Evolutionary conservation across 2,113 vertebrate species (phyloP), one percentile per base, ranked within the genome.

Genomic region (zebrafish (Danio rerio)): DNA sequence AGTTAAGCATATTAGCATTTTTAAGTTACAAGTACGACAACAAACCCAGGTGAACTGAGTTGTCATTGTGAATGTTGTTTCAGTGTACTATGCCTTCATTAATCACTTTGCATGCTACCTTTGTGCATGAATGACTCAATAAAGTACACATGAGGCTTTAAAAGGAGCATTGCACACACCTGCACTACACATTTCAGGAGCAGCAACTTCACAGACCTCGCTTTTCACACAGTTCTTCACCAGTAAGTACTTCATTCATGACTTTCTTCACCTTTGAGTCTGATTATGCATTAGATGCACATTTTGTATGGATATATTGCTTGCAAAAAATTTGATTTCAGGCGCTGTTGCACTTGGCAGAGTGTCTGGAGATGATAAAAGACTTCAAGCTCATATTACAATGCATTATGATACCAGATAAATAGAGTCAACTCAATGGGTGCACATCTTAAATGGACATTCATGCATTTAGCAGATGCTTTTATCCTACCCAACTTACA

Each of bases 81-180:
- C 3, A 31, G 31, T 31, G 31, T 31, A 31, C 3, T 31, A 31
- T 31, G 31, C 31, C 31, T 31, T 31, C 31, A 31, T 31, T 2
- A 31, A 31, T 31, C 18, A n/a, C 55, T n/a, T 18, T 50, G 68
- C 9, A 10, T 52, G 56, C 65, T 5, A 15, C 31, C 16, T n/a
- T n/a, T 31, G 40, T 42, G 2, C 42, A 9, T 10, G 40, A 31
- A 56, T 86, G 84, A 86, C 77, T 86, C 84, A 76, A 1, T 81
- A 83, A 43, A 68, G 79, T 74, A 4, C 7, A 3, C 0, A 52
- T 6, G 1, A 6, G 9, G 52, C 6, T 40, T 83, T 83, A 85
- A 76, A 80, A 83, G 16, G 59, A 42, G 31, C 4, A 4, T 40
- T 43, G 47, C 1, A 12, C 5, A 2, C 2, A 5, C 18, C 59